phyloP scores from a whole-genome alignment of 2,797 vertebrate species.

The Odontamblyopus rebecca region DNA sequence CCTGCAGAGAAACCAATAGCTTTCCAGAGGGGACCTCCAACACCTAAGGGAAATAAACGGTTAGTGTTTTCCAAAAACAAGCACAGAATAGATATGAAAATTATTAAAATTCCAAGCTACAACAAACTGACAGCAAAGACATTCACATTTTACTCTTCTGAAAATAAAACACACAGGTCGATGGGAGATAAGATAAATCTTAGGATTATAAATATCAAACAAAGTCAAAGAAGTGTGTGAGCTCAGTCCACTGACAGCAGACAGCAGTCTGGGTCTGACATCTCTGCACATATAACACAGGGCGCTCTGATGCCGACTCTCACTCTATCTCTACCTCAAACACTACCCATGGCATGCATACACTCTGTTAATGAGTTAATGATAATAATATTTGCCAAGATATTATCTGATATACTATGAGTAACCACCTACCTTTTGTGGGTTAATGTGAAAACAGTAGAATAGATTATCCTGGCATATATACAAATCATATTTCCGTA shows the following conservation, averaged over 20 bases:
- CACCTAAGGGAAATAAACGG: constrained; percentile 73
- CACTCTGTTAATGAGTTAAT: background rate
- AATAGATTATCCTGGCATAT: background rate
- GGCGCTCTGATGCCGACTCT: constrained; percentile 33
- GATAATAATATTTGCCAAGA: background rate
- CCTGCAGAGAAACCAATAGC: constrained; percentile 67
- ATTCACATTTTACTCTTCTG: background rate
- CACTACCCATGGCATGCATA: background rate
- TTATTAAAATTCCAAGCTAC: background rate
- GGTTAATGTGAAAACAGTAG: background rate
- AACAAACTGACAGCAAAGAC: background rate
- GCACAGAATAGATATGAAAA: background rate
- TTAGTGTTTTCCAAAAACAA: background rate
- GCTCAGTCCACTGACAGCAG: too few species aligned
- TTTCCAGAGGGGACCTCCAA: constrained; percentile 82
- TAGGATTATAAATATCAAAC: constrained; percentile 44
- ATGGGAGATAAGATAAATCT: constrained; percentile 19
- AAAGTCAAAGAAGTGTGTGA: too few species aligned
- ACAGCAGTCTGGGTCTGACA: background rate
- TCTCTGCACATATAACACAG: constrained; percentile 23
- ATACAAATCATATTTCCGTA: too few species aligned
- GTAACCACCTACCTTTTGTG: too few species aligned
- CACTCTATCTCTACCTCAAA: background rate
- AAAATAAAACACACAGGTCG: constrained; percentile 1
- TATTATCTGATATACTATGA: too few species aligned